These are phyloP conservation scores for Papilio polyxenes DNA, from an alignment of 1,140 invertebrate genomes.

Conservation along the genomic window DNA sequence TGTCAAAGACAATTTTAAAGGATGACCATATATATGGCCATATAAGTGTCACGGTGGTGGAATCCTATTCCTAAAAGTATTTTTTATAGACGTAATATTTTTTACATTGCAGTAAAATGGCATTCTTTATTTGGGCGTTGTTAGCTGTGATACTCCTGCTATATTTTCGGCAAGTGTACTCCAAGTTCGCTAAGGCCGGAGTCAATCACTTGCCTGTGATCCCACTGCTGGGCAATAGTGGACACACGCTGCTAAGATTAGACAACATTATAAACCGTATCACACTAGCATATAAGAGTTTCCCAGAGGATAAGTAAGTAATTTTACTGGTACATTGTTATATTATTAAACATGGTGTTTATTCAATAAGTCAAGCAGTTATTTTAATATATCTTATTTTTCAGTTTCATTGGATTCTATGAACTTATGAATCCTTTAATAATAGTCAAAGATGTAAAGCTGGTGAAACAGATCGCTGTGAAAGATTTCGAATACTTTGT, in stretches of 20 bases:
- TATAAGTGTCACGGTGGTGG: no score
- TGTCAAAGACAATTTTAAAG: background rate
- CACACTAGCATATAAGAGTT: background rate
- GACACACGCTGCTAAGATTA: background rate
- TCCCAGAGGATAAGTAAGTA: slow-evolving; percentile 6
- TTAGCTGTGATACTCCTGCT: background rate
- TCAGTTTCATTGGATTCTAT: slow-evolving; percentile 32
- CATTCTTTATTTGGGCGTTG: background rate
- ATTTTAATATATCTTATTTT: background rate
- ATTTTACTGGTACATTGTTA: background rate
- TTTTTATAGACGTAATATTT: background rate
- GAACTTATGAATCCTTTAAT: slow-evolving; percentile 36
- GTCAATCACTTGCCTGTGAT: slow-evolving; percentile 16
- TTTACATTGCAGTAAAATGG: background rate
- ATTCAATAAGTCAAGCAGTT: background rate
- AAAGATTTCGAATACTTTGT: slow-evolving; percentile 84
- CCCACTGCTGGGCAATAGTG: background rate
- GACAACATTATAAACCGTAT: background rate
- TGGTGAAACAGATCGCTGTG: slow-evolving; percentile 81
- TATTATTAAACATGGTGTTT: no score
- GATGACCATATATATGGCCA: no score
- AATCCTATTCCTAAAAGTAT: background rate
- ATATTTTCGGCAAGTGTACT: background rate
- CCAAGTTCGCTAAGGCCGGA: background rate
- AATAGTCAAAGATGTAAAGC: slow-evolving; percentile 78